Conservation (phyloP, 2,113 vertebrate genomes). For the Parotia lawesii region DNA sequence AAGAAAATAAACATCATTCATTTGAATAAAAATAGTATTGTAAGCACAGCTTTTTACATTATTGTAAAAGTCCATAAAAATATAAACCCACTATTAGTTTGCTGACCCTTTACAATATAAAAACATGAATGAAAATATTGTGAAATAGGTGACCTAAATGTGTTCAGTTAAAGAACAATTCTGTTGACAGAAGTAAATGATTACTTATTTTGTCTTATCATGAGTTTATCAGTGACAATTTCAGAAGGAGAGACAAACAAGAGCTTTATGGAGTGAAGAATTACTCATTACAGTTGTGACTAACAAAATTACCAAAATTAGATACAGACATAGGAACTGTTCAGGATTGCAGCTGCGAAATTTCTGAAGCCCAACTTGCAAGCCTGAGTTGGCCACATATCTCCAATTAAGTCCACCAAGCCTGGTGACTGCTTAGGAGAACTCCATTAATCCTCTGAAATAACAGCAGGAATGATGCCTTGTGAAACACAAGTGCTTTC, state of each 20-base stretch:
- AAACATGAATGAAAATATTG: neutral
- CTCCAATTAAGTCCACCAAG: neutral
- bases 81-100: neutral
- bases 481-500: neutral
- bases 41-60: neutral
- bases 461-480: neutral
- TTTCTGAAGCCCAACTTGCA: neutral
- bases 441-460: neutral
- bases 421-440: neutral
- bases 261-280: neutral
- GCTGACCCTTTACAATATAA: neutral
- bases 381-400: fast-evolving
- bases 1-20: constrained; percentile 1
- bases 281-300: neutral
- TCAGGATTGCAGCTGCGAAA: neutral
- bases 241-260: neutral
- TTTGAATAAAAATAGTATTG: constrained; percentile 40
- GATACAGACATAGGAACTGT: neutral
- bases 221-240: neutral
- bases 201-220: neutral
- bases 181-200: neutral
- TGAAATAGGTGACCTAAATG: neutral
- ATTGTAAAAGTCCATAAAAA: constrained; percentile 21
- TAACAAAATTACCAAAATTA: neutral
- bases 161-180: neutral